Percentiles rank a stretch among this genome's conserved stretches.
phyloP scores from a whole-genome alignment of 1,140 invertebrate genomes.

The Listronotus oregonensis region DNA sequence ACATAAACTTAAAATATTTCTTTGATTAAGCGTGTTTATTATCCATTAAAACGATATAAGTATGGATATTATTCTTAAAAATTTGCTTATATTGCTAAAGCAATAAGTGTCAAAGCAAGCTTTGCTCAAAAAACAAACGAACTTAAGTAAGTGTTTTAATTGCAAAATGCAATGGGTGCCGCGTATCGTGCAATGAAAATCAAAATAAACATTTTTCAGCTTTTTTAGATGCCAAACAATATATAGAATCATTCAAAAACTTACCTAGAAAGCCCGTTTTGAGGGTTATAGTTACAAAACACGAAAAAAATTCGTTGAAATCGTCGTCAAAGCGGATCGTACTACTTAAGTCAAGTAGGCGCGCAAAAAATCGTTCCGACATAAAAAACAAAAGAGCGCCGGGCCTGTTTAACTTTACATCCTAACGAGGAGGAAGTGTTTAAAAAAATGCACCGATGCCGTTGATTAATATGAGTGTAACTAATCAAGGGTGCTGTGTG shows the following conservation, averaged over 20 bases:
- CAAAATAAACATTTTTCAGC: conserved; percentile 1
- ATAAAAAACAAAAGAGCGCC: background rate
- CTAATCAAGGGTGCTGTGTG: conserved; percentile 35
- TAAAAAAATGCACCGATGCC: conserved; percentile 19
- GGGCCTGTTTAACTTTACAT: background rate
- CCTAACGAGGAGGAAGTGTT: conserved; percentile 18
- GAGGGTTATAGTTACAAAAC: background rate
- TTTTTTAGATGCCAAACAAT: background rate
- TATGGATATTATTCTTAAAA: conserved; percentile 3
- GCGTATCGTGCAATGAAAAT: background rate
- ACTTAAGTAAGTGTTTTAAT: background rate
- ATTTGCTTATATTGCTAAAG: conserved; percentile 9
- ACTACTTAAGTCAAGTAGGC: background rate
- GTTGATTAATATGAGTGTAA: conserved; percentile 23
- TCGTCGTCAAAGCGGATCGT: background rate
- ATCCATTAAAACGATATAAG: too few species aligned
- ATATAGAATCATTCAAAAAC: background rate
- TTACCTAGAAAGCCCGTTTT: conserved; percentile 5
- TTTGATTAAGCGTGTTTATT: too few species aligned
- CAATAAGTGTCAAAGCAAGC: conserved; percentile 9
- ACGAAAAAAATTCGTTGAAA: background rate
- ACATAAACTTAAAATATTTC: background rate
- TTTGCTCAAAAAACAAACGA: conserved; percentile 1
- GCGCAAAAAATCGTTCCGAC: conserved; percentile 1
- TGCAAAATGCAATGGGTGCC: background rate